These are phyloP conservation scores for Drosophila seguyi DNA, from an alignment of 1,140 invertebrate species.

Conservation along the genomic window DNA sequence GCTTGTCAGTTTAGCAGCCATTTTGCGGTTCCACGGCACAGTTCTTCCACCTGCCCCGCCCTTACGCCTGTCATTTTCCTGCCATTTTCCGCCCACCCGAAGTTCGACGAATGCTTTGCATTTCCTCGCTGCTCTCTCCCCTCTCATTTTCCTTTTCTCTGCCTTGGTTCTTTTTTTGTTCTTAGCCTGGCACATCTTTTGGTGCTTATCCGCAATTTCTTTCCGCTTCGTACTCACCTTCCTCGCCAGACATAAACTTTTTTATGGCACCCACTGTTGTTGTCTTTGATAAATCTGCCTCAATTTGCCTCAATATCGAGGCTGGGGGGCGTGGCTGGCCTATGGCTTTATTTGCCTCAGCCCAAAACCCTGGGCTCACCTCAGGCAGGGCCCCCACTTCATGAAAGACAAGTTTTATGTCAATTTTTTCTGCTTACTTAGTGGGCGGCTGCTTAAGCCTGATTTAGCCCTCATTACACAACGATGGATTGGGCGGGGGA, in stretches of 20 bases:
- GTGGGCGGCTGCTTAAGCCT: constrained; percentile 79
- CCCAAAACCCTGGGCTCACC: constrained; percentile 7
- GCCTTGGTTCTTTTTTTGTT: neutral
- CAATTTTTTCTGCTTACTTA: constrained; percentile 69
- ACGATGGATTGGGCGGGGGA: too few species aligned
- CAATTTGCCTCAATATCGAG: constrained; percentile 82
- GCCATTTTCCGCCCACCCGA: constrained; percentile 40
- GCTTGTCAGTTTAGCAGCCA: constrained; percentile 85
- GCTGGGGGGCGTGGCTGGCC: constrained; percentile 52
- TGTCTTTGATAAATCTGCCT: constrained; percentile 84
- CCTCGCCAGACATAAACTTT: constrained; percentile 75
- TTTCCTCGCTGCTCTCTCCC: constrained; percentile 24
- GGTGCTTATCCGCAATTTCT: constrained; percentile 79
- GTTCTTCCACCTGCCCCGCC: constrained; percentile 29
- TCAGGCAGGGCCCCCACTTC: constrained; percentile 42
- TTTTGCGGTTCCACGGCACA: constrained; percentile 80
- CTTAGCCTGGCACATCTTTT: constrained; percentile 54
- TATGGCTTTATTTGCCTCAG: constrained; percentile 64
- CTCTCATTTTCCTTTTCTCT: neutral
- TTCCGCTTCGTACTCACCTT: constrained; percentile 70
- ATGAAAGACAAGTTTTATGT: constrained; percentile 80
- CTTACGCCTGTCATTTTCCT: constrained; percentile 12
- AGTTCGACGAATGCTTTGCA: constrained; percentile 59
- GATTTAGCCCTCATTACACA: constrained; percentile 84
- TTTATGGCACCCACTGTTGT: constrained; percentile 83